These are phyloP conservation scores for Nannobrachium achirus DNA, from an alignment of 2,113 vertebrate species.

Conservation along the genomic window DNA sequence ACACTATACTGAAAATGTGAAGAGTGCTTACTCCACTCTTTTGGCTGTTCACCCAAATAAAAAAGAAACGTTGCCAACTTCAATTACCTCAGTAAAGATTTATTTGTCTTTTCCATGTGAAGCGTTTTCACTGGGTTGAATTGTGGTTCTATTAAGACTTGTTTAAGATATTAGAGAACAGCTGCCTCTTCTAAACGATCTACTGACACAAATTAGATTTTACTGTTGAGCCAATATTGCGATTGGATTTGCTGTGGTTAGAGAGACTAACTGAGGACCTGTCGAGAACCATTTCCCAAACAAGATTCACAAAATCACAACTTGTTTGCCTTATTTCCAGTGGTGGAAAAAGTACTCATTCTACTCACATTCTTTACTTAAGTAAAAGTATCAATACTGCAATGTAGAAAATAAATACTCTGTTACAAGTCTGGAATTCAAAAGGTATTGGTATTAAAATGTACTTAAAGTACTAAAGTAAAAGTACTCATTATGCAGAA, in stretches of 20 bases:
- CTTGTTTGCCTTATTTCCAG: no score
- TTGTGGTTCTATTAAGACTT: conserved; percentile 44
- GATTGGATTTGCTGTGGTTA: conserved; percentile 42
- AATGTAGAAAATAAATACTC: no score
- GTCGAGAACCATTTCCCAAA: conserved; percentile 24
- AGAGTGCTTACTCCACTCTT: conserved; percentile 72
- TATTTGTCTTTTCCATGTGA: conserved; percentile 50
- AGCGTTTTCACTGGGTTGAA: conserved; percentile 26
- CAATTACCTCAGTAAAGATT: conserved; percentile 67
- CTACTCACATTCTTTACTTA: no score
- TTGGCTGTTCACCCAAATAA: conserved; percentile 36
- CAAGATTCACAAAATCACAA: conserved; percentile 8
- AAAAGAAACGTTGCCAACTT: conserved; percentile 46
- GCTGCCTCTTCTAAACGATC: conserved; percentile 31
- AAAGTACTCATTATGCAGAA: no score
- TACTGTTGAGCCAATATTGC: conserved; percentile 32
- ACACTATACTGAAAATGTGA: conserved; percentile 62
- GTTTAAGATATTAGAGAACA: conserved; percentile 50
- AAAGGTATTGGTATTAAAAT: neutral
- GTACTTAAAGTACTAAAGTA: no score
- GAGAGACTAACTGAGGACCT: conserved; percentile 17
- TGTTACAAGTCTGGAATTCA: no score
- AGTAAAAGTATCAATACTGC: no score
- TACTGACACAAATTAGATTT: conserved; percentile 47
- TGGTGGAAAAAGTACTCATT: no score